These are phyloP conservation scores for Falco biarmicus DNA, from an alignment of 2,797 vertebrate genomes.

Conservation along the genomic window DNA sequence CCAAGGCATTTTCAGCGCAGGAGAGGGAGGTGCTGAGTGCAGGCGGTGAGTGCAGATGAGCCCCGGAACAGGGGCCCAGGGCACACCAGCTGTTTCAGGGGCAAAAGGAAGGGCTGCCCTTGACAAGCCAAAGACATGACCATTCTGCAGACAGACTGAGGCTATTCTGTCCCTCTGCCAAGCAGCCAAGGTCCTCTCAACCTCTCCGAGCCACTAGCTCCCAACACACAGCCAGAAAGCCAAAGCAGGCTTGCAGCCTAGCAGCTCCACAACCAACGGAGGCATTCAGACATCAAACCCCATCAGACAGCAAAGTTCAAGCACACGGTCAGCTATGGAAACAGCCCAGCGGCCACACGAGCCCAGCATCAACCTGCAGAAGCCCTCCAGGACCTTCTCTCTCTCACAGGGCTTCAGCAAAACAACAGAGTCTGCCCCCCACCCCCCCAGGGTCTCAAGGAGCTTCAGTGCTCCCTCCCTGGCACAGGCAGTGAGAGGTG, in stretches of 20 bases:
- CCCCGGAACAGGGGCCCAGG: conserved; percentile 1
- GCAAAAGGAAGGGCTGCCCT: conserved; percentile 57
- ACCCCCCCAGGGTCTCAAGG: neutral
- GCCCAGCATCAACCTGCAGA: neutral
- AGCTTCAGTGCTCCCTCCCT: neutral
- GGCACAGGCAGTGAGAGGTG: fast-evolving
- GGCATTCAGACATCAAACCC: neutral
- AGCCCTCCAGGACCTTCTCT: neutral
- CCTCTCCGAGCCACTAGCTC: neutral
- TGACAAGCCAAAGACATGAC: conserved; percentile 56
- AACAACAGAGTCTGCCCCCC: neutral
- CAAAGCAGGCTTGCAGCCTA: neutral
- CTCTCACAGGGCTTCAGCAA: neutral
- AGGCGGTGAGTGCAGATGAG: neutral
- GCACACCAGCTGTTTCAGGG: conserved; percentile 68
- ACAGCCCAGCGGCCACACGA: neutral
- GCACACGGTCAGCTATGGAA: neutral
- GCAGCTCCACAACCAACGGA: neutral
- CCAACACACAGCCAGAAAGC: neutral
- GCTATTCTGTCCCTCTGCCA: conserved; percentile 61
- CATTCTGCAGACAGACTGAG: neutral
- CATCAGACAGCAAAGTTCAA: neutral
- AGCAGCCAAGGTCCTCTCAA: conserved; percentile 53
- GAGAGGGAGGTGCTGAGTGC: neutral
- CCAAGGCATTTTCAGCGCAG: neutral